Conservation (phyloP, 2,888 invertebrate species). For the Epinotia ramella region DNA sequence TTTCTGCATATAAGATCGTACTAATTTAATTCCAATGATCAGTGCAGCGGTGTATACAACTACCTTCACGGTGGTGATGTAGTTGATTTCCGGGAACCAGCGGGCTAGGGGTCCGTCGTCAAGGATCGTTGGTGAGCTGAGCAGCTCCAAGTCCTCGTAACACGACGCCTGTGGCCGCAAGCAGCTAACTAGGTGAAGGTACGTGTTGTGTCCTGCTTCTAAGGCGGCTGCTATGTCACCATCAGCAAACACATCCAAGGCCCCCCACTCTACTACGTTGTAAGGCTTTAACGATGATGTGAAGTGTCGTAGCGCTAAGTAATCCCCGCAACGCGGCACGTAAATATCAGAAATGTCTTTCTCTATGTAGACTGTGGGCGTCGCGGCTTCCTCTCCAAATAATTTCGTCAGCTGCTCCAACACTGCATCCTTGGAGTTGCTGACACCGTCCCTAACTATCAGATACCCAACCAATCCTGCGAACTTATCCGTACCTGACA, state of each 20-base stretch:
- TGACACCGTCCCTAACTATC: constrained; percentile 54
- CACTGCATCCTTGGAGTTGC: constrained; percentile 61
- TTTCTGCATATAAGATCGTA: constrained; percentile 54
- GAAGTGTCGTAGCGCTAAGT: constrained; percentile 63
- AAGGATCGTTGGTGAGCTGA: constrained; percentile 60
- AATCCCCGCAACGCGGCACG: constrained; percentile 75
- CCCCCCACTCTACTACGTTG: constrained; percentile 71
- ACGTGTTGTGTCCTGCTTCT: constrained; percentile 76
- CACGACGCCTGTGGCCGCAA: constrained; percentile 76
- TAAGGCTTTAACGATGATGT: constrained; percentile 53
- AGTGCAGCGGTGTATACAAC: constrained; percentile 56
- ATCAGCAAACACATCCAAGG: constrained; percentile 75
- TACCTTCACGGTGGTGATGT: constrained; percentile 58
- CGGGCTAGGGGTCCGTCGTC: constrained; percentile 53
- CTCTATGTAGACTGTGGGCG: constrained; percentile 69
- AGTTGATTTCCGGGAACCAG: constrained; percentile 62
- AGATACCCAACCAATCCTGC: constrained; percentile 70
- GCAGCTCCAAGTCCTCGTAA: constrained; percentile 66
- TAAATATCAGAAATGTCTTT: constrained; percentile 66
- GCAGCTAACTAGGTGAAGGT: constrained; percentile 66
- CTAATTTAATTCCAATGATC: constrained; percentile 56
- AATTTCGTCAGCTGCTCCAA: constrained; percentile 70
- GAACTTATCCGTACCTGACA: constrained; percentile 64
- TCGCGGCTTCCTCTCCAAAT: constrained; percentile 69
- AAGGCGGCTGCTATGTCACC: constrained; percentile 75